Base-by-base conservation (phyloP, 2,888 invertebrate species). In the Deroplatys truncata region DNA sequence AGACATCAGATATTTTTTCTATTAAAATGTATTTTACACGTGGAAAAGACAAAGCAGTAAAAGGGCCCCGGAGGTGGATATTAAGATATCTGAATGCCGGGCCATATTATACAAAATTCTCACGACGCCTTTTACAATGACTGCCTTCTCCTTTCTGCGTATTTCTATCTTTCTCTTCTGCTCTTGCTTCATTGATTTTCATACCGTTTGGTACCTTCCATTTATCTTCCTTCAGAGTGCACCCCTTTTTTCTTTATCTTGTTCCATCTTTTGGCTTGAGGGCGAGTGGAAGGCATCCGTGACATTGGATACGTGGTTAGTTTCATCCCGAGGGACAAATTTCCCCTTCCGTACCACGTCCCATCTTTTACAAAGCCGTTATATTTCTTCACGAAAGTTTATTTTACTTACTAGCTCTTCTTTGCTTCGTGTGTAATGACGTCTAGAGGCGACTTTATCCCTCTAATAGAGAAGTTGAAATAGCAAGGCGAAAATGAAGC, bases 191-290 rank as follows among this genome's bases (percentile, higher is more conserved):
- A 87, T 87, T 87, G 87, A 87, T 87, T 87, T 87, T 87, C 87
- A 87, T 87, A 83, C 87, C 87, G 87, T 87, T 87, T 87, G 87
- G 87, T 83, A 82, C 28, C 87, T 83, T 87, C 87, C 87, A 87
- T 87, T 87, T 87, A 87, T 87, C 87, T 87, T 72, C 56, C 56
- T 72, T 72, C 20, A 72, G 56, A 72, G 56, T 72, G 56, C 56
- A 25, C 56, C 56, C 56, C 25, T 72, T 87, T 82, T 87, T 83
- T 82, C 35, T 43, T 87, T 83, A 35, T 83, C 83, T 87, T 87
- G 8, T 83, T 87, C 28, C 82, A 31, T 87, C 87, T 87, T 87
- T 83, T 87, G 82, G 87, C 82, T 35, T 83, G 49, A 87, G 35
- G 87, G 82, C 87, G 82, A 87, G 56, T 72, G 25, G 56, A 56